phyloP scores from a whole-genome alignment of 1,140 invertebrate species.

The Zelostemma sp. region DNA sequence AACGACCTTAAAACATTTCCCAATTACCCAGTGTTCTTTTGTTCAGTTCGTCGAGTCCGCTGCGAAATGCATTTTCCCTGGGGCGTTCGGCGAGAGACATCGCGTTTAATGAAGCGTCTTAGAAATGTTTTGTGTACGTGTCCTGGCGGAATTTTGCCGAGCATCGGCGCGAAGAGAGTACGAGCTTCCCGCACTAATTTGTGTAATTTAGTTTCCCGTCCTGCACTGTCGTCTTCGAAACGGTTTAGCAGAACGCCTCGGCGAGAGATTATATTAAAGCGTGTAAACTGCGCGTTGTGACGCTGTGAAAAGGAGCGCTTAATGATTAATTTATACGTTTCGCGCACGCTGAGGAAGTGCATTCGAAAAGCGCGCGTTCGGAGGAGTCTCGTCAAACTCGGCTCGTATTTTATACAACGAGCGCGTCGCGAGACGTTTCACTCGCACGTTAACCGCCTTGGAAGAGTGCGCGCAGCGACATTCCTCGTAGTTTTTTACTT shows the following conservation, averaged over 20 bases:
- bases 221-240: conserved; percentile 35
- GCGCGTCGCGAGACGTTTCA: background rate
- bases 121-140: conserved; percentile 19
- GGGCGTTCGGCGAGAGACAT: background rate
- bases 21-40: conserved; percentile 31
- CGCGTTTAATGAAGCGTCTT: conserved; percentile 35
- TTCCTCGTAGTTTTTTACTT: conserved; percentile 4
- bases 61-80: conserved; percentile 13
- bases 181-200: conserved; percentile 32
- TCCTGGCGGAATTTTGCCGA: background rate
- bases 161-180: conserved; percentile 21
- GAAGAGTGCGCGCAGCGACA: background rate
- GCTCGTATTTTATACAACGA: background rate
- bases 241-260: conserved; percentile 29
- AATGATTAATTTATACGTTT: conserved; percentile 41
- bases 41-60: conserved; percentile 8
- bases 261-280: conserved; percentile 39
- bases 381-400: background rate
- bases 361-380: too few species aligned
- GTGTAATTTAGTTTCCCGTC: conserved; percentile 41
- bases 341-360: background rate
- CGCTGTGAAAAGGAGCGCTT: conserved; percentile 16
- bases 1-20: conserved; percentile 13
- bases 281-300: conserved; percentile 14
- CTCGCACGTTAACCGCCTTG: background rate